Conservation (phyloP, 2,888 invertebrate genomes). For the Acanthococcus lagerstroemiae region DNA sequence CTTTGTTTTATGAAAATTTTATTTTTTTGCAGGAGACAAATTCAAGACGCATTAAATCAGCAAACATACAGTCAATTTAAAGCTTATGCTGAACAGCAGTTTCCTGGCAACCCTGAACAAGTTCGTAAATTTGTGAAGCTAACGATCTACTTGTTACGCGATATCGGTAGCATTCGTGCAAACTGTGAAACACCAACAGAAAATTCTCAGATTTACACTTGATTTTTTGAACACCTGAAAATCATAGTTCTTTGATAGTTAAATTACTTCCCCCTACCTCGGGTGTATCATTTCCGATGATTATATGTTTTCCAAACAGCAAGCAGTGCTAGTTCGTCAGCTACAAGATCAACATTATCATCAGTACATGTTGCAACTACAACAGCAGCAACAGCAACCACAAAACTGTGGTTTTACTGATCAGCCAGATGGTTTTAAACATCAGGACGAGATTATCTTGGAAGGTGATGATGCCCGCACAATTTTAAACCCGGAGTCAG, state of each 20-base stretch:
- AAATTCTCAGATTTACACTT: no score
- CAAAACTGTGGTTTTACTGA: background rate
- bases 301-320: constrained; percentile 48
- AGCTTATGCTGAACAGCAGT: constrained; percentile 82
- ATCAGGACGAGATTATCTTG: background rate
- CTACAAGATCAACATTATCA: constrained; percentile 98
- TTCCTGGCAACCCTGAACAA: constrained; percentile 51
- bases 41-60: constrained; percentile 92
- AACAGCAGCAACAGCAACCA: constrained; percentile 39
- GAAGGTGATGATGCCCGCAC: constrained; percentile 14
- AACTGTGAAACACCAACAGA: no score
- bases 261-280: no score
- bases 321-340: constrained; percentile 84
- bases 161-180: no score
- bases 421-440: background rate
- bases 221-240: no score
- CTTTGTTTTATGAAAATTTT: constrained; percentile 16
- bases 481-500: constrained; percentile 21
- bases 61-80: constrained; percentile 85
- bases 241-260: no score
- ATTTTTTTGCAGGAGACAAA: constrained; percentile 54
- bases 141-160: no score
- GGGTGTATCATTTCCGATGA: no score
- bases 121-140: no score
- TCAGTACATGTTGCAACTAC: constrained; percentile 94